Percentiles rank a stretch among this genome's conserved stretches.
Conservation (phyloP, 1,140 invertebrate genomes). For the Solenopsis invicta region DNA sequence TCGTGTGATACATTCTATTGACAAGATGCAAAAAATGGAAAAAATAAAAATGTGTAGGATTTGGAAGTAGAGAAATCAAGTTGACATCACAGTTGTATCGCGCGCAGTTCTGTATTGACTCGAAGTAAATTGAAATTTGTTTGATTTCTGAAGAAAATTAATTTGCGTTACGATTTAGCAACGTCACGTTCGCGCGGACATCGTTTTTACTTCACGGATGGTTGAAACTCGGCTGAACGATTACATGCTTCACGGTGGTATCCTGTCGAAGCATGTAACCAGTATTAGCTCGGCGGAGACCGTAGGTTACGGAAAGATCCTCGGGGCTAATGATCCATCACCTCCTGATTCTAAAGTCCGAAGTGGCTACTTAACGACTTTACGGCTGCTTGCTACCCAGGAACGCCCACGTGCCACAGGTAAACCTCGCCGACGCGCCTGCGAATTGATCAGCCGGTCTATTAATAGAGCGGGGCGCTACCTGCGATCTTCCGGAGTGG, state of each 20-base stretch:
- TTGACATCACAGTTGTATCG: neutral
- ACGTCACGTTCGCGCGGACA: conserved; percentile 39
- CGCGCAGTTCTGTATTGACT: neutral
- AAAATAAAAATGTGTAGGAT: neutral
- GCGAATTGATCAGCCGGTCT: conserved; percentile 73
- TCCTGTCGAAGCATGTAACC: conserved; percentile 50
- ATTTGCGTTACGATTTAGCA: conserved; percentile 43
- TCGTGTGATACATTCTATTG: neutral
- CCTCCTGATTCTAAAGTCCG: conserved; percentile 69
- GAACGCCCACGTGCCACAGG: conserved; percentile 73
- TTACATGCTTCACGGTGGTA: conserved; percentile 56
- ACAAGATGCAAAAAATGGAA: neutral
- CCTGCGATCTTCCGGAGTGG: conserved; percentile 43
- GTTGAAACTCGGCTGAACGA: conserved; percentile 36
- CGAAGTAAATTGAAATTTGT: neutral
- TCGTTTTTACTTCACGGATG: conserved; percentile 49
- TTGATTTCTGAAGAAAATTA: conserved; percentile 26
- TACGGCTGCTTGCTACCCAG: conserved; percentile 69
- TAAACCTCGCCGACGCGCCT: conserved; percentile 48
- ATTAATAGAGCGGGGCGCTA: conserved; percentile 69
- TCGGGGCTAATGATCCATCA: conserved; percentile 74
- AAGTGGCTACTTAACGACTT: conserved; percentile 77
- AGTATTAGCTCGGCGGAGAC: conserved; percentile 43
- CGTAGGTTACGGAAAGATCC: conserved; percentile 65
- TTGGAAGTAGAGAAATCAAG: neutral